These are phyloP conservation scores for Amphipyra berbera DNA, from an alignment of 2,888 invertebrate genomes.

Conservation along the genomic window DNA sequence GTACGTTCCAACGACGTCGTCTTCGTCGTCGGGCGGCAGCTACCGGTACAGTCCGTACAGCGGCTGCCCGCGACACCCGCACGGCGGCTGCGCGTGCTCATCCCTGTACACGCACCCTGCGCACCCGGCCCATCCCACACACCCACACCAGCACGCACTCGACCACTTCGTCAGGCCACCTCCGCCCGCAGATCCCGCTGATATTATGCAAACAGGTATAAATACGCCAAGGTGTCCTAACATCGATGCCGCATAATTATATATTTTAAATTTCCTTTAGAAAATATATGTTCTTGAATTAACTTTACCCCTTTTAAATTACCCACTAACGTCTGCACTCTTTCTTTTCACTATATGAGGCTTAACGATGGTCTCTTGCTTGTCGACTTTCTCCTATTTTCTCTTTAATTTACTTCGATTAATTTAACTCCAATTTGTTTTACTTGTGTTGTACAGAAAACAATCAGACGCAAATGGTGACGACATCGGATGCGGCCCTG, in stretches of 20 bases:
- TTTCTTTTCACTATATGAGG: no score
- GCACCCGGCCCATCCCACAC: conserved; percentile 86
- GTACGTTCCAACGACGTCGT: conserved; percentile 90
- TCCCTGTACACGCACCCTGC: conserved; percentile 86
- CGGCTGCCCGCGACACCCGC: conserved; percentile 93
- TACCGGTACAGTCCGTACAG: conserved; percentile 90
- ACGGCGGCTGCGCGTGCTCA: conserved; percentile 93
- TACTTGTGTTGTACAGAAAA: conserved; percentile 69
- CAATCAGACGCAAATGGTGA: conserved; percentile 83
- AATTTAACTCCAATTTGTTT: not conserved
- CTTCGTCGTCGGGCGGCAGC: conserved; percentile 80
- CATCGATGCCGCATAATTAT: no score
- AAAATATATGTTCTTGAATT: no score
- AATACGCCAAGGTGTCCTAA: no score
- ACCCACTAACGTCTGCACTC: no score
- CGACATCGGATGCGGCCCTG: conserved; percentile 82
- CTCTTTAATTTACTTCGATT: no score
- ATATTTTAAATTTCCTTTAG: no score
- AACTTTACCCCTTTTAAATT: no score
- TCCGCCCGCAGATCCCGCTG: conserved; percentile 85
- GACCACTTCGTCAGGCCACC: conserved; percentile 89
- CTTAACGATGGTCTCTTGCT: no score
- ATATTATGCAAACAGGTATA: conserved; percentile 87
- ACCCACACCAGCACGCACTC: conserved; percentile 89
- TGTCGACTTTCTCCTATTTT: no score